Percentiles rank a stretch among this genome's conserved stretches.
Conservation (phyloP, 1,140 invertebrate species). For the Drosophila aff. region DNA sequence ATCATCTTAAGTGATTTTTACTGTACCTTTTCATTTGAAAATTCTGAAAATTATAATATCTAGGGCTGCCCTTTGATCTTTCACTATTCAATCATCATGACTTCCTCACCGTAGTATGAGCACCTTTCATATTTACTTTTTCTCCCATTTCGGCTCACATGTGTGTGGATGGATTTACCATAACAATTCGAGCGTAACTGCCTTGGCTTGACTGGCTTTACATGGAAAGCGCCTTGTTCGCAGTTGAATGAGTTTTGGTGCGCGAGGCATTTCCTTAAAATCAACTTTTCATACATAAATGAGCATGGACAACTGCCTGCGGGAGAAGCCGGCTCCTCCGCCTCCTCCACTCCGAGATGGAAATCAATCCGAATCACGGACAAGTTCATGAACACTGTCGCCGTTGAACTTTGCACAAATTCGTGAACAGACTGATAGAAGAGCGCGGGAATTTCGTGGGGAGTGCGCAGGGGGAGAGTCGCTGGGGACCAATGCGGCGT, state of each 20-base stretch:
- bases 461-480: neutral
- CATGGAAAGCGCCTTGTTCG: conserved; percentile 40
- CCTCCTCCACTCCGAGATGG: neutral
- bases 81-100: conserved; percentile 1
- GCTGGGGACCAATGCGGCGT: conserved; percentile 37
- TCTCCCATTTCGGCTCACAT: conserved; percentile 11
- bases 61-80: conserved; percentile 13
- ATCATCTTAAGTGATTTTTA: neutral
- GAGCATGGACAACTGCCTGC: conserved; percentile 51
- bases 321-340: conserved; percentile 7
- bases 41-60: neutral
- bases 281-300: conserved; percentile 42
- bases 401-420: conserved; percentile 44
- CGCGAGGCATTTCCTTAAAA: conserved; percentile 36
- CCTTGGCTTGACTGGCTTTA: conserved; percentile 62
- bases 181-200: conserved; percentile 67
- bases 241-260: conserved; percentile 46
- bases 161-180: conserved; percentile 36
- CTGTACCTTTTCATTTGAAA: neutral
- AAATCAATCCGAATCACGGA: conserved; percentile 37
- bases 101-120: neutral
- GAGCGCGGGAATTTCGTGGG: conserved; percentile 2
- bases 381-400: conserved; percentile 67
- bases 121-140: conserved; percentile 13
- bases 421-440: conserved; percentile 21